Percentiles rank a stretch among this genome's conserved stretches.
phyloP scores from a whole-genome alignment of 2,113 vertebrate genomes.

The Hydropotes inermis region DNA sequence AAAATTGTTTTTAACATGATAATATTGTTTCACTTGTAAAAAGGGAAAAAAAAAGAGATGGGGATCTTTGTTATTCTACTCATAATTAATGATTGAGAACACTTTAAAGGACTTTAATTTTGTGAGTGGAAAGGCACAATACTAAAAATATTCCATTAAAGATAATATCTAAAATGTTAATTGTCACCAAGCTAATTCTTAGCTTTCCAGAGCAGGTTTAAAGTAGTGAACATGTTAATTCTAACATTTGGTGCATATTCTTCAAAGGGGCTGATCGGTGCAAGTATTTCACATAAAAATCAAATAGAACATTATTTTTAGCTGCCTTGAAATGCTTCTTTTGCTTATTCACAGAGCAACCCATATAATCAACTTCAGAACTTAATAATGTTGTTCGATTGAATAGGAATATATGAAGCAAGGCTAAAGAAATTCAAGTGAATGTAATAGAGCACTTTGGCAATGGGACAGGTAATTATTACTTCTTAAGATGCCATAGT shows the following conservation, averaged over 20 bases:
- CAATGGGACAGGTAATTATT: conserved; percentile 76
- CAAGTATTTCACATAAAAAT: conserved; percentile 45
- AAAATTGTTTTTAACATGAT: not conserved
- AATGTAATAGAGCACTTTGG: conserved; percentile 62
- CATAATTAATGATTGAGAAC: not conserved
- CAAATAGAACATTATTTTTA: conserved; percentile 75
- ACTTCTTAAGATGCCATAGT: conserved; percentile 71
- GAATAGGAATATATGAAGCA: conserved; percentile 39
- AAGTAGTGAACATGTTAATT: conserved; percentile 55
- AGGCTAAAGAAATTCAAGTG: conserved; percentile 61
- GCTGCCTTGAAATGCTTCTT: conserved; percentile 63
- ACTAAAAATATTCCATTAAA: conserved; percentile 18
- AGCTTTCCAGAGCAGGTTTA: conserved; percentile 45
- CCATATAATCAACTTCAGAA: conserved; percentile 77
- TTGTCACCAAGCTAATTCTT: not conserved
- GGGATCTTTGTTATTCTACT: not conserved
- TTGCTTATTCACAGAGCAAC: conserved; percentile 68
- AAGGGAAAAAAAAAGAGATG: not conserved
- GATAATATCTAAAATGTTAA: conserved; percentile 17
- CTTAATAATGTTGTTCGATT: conserved; percentile 74
- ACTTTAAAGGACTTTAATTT: not conserved
- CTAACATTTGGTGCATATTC: conserved; percentile 40
- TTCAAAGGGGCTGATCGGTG: conserved; percentile 26
- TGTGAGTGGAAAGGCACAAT: not conserved
- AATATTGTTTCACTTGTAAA: not conserved